Percentiles rank a stretch among this genome's conserved stretches.
Conservation (phyloP, 2,888 invertebrate genomes). For the Molorchus minor region DNA sequence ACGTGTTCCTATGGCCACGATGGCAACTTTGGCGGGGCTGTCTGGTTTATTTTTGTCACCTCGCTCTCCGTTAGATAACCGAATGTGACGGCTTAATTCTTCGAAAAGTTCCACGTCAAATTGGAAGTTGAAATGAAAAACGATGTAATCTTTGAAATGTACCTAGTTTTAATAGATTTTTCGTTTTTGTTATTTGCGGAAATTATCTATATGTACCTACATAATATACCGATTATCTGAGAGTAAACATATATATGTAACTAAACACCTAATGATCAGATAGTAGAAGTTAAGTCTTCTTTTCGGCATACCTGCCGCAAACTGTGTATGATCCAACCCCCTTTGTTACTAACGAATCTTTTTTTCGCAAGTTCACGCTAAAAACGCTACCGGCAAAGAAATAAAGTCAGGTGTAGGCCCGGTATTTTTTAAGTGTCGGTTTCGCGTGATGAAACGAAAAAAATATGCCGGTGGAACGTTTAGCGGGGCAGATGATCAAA, state of each 20-base stretch:
- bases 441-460: constrained; percentile 12
- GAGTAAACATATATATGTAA: too few species aligned
- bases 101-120: not conserved
- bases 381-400: not conserved
- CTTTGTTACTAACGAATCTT: too few species aligned
- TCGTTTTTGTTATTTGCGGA: too few species aligned
- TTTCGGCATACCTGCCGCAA: too few species aligned
- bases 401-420: constrained; percentile 11
- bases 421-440: constrained; percentile 9
- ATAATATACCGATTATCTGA: too few species aligned
- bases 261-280: too few species aligned
- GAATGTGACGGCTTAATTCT: not conserved
- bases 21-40: not conserved
- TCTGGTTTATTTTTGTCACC: constrained; percentile 1
- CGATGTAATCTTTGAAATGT: too few species aligned
- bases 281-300: too few species aligned
- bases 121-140: not conserved
- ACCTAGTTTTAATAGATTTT: too few species aligned
- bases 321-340: too few species aligned
- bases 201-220: too few species aligned
- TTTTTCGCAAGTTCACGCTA: too few species aligned
- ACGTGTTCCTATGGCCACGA: constrained; percentile 53
- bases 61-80: not conserved
- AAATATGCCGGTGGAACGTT: constrained; percentile 12
- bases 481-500: constrained; percentile 32